Evolutionary conservation across 2,113 vertebrate species (phyloP).

Genomic region (Illadopsis cleaveri): DNA sequence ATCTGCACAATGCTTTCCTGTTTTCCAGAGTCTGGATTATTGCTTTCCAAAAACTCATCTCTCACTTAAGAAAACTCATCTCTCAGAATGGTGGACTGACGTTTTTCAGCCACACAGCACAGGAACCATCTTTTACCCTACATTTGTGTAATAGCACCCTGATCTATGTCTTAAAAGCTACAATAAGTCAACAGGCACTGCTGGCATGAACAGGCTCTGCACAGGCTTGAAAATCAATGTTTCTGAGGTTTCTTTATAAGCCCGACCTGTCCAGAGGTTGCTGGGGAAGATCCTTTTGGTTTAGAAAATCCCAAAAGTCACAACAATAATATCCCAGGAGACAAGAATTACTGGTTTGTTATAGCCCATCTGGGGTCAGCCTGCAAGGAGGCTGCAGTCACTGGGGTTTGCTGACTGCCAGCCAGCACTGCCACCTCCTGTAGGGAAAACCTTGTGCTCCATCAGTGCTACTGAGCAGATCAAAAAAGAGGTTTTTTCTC

Average conservation of each 20-base stretch:
- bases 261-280: background rate
- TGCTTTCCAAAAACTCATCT: background rate
- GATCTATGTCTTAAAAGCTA: background rate
- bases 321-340: background rate
- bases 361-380: background rate
- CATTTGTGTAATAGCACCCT: background rate
- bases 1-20: background rate
- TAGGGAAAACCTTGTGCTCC: background rate
- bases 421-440: background rate
- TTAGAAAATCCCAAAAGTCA: background rate
- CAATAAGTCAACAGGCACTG: background rate
- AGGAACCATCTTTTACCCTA: background rate
- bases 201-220: rapidly evolving
- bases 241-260: background rate
- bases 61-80: background rate
- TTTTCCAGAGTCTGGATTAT: background rate
- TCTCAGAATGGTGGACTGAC: background rate
- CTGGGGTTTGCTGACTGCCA: background rate
- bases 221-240: background rate
- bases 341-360: background rate
- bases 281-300: background rate
- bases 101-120: background rate
- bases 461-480: background rate
- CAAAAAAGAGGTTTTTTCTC: background rate
- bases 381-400: background rate